A percentile compares a stretch with the other conserved stretches of the same genome.
Evolutionary conservation across 2,888 invertebrate genomes (phyloP).

Genomic region (Thera britannica): DNA sequence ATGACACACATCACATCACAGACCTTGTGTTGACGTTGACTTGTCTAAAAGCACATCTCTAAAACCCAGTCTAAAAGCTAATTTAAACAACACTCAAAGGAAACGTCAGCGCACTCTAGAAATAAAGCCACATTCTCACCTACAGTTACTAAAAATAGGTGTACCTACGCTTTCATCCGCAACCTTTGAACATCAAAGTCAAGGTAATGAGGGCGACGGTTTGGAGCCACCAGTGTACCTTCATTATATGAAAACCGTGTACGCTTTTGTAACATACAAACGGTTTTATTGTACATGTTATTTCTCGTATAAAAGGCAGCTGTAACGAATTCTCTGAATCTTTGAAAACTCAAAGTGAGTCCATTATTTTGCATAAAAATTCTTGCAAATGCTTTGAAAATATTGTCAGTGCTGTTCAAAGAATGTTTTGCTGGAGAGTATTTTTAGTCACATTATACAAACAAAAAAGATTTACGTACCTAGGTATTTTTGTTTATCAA

Average conservation of each 20-base stretch:
- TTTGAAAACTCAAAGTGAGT: no score
- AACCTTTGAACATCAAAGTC: constrained; percentile 54
- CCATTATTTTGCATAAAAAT: no score
- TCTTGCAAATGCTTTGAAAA: no score
- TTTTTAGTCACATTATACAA: no score
- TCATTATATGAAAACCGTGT: constrained; percentile 14
- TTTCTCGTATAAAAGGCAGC: neutral
- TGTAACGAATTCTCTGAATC: no score
- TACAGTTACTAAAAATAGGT: constrained; percentile 42
- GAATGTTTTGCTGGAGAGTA: no score
- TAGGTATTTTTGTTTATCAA: no score
- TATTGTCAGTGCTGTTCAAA: no score
- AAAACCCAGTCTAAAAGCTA: neutral
- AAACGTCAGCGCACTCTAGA: constrained; percentile 5
- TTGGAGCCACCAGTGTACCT: constrained; percentile 9
- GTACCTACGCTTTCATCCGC: constrained; percentile 43
- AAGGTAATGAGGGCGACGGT: constrained; percentile 50
- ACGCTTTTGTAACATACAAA: constrained; percentile 1
- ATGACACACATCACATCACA: no score
- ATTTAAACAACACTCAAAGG: constrained; percentile 6
- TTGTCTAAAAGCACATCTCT: neutral
- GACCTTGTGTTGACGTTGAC: no score
- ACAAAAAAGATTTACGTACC: no score
- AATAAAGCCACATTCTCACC: constrained; percentile 21
- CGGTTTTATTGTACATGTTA: neutral